These are phyloP conservation scores for Unio pictorum DNA, from an alignment of 2,888 invertebrate genomes.

Conservation along the genomic window DNA sequence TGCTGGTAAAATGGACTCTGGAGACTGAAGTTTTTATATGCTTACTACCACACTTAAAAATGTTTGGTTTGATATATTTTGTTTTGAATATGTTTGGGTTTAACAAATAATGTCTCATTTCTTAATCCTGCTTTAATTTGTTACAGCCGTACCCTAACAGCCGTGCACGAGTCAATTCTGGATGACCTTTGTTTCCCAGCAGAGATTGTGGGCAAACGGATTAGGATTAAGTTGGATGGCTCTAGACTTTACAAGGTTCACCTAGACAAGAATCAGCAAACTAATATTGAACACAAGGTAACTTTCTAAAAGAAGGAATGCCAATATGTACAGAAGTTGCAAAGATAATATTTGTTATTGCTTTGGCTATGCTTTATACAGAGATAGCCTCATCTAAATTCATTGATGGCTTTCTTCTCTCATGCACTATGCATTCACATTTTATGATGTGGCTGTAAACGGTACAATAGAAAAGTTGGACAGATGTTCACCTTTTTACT, in stretches of 20 bases:
- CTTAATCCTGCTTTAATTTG: constrained; percentile 1
- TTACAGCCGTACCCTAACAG: constrained; percentile 89
- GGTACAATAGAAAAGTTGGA: too few relatives aligned
- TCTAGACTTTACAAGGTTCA: constrained; percentile 97
- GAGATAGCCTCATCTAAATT: not conserved
- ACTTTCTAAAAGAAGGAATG: constrained; percentile 21
- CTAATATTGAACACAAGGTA: constrained; percentile 99
- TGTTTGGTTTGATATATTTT: too few relatives aligned
- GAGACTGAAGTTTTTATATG: too few relatives aligned
- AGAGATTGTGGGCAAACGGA: constrained; percentile 98
- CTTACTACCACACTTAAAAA: too few relatives aligned
- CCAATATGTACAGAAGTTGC: not conserved
- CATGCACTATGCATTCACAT: too few relatives aligned
- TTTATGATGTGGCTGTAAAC: too few relatives aligned
- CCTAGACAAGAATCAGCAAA: constrained; percentile 94
- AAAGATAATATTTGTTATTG: not conserved
- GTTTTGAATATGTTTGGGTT: too few relatives aligned
- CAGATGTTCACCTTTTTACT: too few relatives aligned
- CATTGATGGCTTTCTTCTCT: too few relatives aligned
- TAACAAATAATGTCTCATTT: too few relatives aligned
- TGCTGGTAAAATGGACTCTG: too few relatives aligned
- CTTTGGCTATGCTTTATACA: not conserved
- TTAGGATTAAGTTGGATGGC: constrained; percentile 95
- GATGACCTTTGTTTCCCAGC: constrained; percentile 99
- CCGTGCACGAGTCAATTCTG: constrained; percentile 97